These are phyloP conservation scores for Rhea americana DNA, from an alignment of 2,113 vertebrate species.

Conservation along the genomic window DNA sequence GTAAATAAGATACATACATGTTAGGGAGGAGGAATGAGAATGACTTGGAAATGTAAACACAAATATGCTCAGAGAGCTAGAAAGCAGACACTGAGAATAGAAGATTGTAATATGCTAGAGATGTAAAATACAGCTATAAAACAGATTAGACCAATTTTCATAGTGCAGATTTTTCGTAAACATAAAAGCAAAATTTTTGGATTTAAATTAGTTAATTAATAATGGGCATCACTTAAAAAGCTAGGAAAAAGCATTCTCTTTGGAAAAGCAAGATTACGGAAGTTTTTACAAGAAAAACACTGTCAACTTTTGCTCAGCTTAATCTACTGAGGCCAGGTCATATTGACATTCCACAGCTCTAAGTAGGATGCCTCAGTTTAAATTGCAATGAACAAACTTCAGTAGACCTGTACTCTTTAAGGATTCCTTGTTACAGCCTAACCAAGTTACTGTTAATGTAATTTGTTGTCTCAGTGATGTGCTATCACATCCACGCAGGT, in stretches of 20 bases:
- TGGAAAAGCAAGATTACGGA: not conserved
- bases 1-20: not conserved
- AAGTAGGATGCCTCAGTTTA: not conserved
- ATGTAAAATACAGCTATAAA: not conserved
- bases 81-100: not conserved
- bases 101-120: not conserved
- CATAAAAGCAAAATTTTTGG: not conserved
- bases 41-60: slow-evolving; percentile 50
- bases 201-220: not conserved
- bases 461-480: not conserved
- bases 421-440: not conserved
- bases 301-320: not conserved
- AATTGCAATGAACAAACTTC: not conserved
- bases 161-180: not conserved
- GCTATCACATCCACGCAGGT: not conserved
- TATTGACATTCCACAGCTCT: not conserved
- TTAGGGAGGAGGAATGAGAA: slow-evolving; percentile 26
- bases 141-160: not conserved
- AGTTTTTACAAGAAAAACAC: not conserved
- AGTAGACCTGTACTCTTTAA: not conserved
- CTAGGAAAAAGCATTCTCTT: not conserved
- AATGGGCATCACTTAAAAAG: not conserved
- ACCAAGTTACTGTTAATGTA: not conserved
- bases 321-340: not conserved
- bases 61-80: slow-evolving; percentile 15